Percentiles rank a stretch among this genome's conserved stretches.
These are phyloP conservation scores for Phataginus tricuspis DNA, from an alignment of 2,797 vertebrate species.

Conservation along the genomic window DNA sequence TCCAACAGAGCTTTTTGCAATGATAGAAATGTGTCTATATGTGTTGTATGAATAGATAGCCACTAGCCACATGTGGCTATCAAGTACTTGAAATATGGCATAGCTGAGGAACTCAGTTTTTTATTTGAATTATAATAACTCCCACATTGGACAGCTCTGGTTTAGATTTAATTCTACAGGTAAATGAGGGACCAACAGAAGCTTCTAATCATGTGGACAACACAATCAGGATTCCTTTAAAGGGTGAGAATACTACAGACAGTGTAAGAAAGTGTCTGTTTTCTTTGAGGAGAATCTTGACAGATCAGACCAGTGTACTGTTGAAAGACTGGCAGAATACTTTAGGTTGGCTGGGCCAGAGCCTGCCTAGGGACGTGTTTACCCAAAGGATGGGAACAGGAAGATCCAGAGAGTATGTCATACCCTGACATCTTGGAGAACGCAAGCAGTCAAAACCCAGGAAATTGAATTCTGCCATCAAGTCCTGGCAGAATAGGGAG, in stretches of 20 bases:
- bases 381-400: not conserved
- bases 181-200: not conserved
- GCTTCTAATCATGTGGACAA: not conserved
- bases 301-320: not conserved
- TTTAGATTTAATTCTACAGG: constrained; percentile 26
- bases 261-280: not conserved
- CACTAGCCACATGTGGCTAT: not conserved
- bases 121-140: not conserved
- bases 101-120: not conserved
- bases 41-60: not conserved
- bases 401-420: not conserved
- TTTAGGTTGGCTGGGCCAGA: not conserved
- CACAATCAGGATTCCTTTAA: not conserved
- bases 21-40: not conserved
- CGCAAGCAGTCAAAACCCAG: not conserved
- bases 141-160: not conserved
- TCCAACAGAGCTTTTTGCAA: not conserved
- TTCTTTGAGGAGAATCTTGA: constrained; percentile 19
- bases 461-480: constrained; percentile 48
- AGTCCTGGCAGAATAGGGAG: not conserved
- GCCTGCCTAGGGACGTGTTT: not conserved
- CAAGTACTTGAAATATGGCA: not conserved
- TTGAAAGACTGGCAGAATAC: not conserved
- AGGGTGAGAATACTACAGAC: not conserved
- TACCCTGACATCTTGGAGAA: constrained; percentile 15